A percentile compares a stretch with the other conserved stretches of the same genome.
Evolutionary conservation across 23 tunicate genomes (phyloP).

Genomic region (Trididemnum nubilum): DNA sequence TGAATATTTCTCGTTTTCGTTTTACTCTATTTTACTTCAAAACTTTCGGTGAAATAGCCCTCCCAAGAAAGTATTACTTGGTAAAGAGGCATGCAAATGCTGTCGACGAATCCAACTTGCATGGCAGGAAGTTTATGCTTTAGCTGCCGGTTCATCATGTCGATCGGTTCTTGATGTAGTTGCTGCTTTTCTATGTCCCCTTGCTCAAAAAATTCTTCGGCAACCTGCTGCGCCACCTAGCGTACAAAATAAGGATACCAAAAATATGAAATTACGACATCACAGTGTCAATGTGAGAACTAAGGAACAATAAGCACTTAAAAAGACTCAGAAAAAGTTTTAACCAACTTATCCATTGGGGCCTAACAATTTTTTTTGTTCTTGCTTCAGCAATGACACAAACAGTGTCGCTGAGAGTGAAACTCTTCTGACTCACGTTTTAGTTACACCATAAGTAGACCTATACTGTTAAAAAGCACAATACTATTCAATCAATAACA

Average conservation of each 20-base stretch:
- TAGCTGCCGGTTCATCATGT: slow-evolving; percentile 86
- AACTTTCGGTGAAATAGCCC: too few species aligned
- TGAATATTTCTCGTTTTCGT: too few species aligned
- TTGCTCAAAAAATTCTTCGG: slow-evolving; percentile 94
- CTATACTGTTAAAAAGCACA: too few species aligned
- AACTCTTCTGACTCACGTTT: too few species aligned
- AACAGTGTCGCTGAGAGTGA: too few species aligned
- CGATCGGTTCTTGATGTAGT: slow-evolving; percentile 76
- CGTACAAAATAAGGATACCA: not conserved
- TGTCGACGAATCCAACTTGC: slow-evolving; percentile 92
- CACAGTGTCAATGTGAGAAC: not conserved
- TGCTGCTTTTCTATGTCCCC: slow-evolving; percentile 83
- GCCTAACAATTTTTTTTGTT: too few species aligned
- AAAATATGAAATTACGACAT: too few species aligned
- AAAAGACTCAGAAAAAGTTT: not conserved
- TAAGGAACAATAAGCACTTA: not conserved
- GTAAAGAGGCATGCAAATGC: slow-evolving; percentile 85
- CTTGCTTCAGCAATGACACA: too few species aligned
- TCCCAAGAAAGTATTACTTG: too few species aligned
- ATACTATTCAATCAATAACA: too few species aligned
- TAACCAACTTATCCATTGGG: not conserved
- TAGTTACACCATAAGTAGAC: too few species aligned
- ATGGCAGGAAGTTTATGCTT: slow-evolving; percentile 79
- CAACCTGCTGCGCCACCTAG: slow-evolving; percentile 87
- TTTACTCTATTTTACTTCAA: too few species aligned